Conservation (phyloP, 2,113 vertebrate genomes). For the Platichthys flesus region DNA sequence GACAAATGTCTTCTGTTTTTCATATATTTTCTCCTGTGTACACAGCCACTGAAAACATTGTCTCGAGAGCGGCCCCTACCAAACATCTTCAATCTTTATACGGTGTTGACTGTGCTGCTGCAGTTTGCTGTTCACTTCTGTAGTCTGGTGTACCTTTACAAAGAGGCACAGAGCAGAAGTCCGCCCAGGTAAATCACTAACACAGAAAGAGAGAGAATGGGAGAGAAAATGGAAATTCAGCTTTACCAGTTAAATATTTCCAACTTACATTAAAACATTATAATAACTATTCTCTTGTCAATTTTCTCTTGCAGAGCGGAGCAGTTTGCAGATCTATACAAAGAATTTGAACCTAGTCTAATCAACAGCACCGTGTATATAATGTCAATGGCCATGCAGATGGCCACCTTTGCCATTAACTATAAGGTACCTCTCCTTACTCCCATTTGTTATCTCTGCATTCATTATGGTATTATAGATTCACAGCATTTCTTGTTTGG, state of each 20-base stretch:
- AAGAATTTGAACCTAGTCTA: constrained; percentile 95
- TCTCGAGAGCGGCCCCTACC: constrained; percentile 94
- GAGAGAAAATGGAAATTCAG: not conserved
- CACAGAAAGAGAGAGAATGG: not conserved
- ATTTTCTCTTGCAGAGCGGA: constrained; percentile 82
- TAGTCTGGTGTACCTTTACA: constrained; percentile 92
- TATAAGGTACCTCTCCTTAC: constrained; percentile 87
- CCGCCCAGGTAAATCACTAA: constrained; percentile 82
- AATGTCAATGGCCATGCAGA: constrained; percentile 99
- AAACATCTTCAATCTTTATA: constrained; percentile 98
- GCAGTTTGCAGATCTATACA: constrained; percentile 92
- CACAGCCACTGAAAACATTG: constrained; percentile 92
- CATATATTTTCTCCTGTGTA: not conserved
- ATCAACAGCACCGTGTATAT: constrained; percentile 99
- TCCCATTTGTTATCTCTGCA: not conserved
- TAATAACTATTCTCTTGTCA: not conserved
- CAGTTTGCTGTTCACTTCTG: constrained; percentile 96
- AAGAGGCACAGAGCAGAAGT: constrained; percentile 88
- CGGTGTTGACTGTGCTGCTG: constrained; percentile 92
- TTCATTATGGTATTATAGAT: not conserved
- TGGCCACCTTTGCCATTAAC: constrained; percentile 98
- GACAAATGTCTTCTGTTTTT: not conserved
- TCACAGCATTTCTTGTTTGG: constrained; percentile 25
- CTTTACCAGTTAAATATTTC: not conserved
- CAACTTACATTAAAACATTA: not conserved